phyloP scores from a whole-genome alignment of 2,888 invertebrate species.

The Melieria picta region DNA sequence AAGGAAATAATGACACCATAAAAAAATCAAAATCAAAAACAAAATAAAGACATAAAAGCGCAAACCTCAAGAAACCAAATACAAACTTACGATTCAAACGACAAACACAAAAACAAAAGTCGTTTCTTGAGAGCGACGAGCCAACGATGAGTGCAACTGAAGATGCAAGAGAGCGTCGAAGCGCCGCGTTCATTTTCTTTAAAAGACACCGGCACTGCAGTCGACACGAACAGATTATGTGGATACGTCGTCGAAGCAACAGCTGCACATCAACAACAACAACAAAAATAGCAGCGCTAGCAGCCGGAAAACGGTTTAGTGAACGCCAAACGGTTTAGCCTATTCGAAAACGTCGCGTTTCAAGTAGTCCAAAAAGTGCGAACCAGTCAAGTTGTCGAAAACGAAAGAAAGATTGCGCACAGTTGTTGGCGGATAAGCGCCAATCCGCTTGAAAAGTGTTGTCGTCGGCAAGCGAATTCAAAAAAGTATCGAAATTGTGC shows the following conservation, averaged over 20 bases:
- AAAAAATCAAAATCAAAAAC: constrained; percentile 11
- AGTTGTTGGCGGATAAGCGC: background rate
- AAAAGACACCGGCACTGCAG: constrained; percentile 49
- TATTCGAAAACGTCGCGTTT: no score
- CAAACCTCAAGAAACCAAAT: background rate
- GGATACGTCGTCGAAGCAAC: constrained; percentile 53
- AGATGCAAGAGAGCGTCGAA: background rate
- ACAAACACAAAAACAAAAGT: background rate
- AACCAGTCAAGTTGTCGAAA: background rate
- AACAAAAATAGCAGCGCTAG: background rate
- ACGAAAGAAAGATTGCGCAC: background rate
- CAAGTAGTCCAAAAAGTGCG: background rate
- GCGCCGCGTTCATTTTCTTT: constrained; percentile 52
- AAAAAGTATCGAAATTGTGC: constrained; percentile 32
- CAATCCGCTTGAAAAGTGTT: constrained; percentile 39
- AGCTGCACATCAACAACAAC: constrained; percentile 35
- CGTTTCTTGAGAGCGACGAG: constrained; percentile 2
- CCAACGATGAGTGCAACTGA: background rate
- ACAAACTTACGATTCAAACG: background rate
- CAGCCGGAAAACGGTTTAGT: background rate
- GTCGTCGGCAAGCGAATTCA: constrained; percentile 40
- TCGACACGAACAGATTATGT: constrained; percentile 52
- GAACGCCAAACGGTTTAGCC: background rate
- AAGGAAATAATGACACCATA: constrained; percentile 32
- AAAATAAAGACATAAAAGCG: constrained; percentile 7